Evolutionary conservation across 2,797 vertebrate species (phyloP).

Genomic region (Fratercula arctica): DNA sequence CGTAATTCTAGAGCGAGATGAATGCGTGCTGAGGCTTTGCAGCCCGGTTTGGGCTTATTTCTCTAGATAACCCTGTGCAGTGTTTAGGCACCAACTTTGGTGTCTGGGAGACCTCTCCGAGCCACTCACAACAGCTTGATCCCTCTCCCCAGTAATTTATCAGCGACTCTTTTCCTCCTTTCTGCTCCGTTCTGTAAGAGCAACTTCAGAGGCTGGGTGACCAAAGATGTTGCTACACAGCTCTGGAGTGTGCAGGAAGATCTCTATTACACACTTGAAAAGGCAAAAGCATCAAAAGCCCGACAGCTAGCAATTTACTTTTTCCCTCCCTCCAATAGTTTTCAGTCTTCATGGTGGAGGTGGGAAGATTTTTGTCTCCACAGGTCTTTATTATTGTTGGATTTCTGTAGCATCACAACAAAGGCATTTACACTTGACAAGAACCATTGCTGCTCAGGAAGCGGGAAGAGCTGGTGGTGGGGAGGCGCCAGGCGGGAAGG

Average conservation of each 20-base stretch:
- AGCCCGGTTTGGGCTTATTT: neutral
- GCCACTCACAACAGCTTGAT: neutral
- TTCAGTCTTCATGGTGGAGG: neutral
- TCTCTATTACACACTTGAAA: neutral
- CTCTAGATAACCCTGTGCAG: neutral
- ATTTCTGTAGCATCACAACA: neutral
- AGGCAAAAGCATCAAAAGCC: neutral
- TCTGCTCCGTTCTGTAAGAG: neutral
- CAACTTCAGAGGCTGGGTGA: neutral
- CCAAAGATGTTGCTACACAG: neutral
- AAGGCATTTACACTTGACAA: neutral
- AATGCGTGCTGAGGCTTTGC: neutral
- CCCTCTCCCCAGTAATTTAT: neutral
- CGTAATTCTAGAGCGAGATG: neutral
- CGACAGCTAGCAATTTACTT: neutral
- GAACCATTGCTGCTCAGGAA: neutral
- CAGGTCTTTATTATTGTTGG: neutral
- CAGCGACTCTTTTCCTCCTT: neutral
- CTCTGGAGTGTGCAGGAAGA: neutral
- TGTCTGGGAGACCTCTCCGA: neutral
- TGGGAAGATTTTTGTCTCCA: neutral
- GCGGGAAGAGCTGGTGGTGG: neutral
- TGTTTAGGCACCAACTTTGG: neutral
- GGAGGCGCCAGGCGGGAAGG: neutral
- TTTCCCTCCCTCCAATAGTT: neutral